Percentiles rank a stretch among this genome's conserved stretches.
These are phyloP conservation scores for Apodemia duryi DNA, from an alignment of 2,888 invertebrate genomes.

Conservation along the genomic window DNA sequence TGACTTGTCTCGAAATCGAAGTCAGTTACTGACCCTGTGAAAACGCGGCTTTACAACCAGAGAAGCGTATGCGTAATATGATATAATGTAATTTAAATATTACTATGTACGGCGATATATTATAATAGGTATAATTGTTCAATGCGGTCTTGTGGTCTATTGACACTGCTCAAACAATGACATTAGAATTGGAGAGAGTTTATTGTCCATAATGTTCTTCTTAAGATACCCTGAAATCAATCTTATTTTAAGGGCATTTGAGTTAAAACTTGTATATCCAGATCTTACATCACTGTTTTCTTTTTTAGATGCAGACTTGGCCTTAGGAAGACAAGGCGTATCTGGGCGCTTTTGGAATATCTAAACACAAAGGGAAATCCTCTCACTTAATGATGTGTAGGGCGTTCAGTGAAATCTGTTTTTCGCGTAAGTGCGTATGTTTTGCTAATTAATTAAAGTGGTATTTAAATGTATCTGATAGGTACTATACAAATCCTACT, in stretches of 20 bases:
- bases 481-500: too few relatives aligned
- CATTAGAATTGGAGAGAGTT: conserved; percentile 57
- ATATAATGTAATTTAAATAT: too few relatives aligned
- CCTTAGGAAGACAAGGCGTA: conserved; percentile 29
- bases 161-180: conserved; percentile 46
- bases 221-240: conserved; percentile 27
- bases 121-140: conserved; percentile 8
- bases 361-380: conserved; percentile 31
- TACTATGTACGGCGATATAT: too few relatives aligned
- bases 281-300: conserved; percentile 15
- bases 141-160: conserved; percentile 27
- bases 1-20: too few relatives aligned
- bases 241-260: conserved; percentile 29
- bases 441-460: conserved; percentile 17
- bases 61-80: too few relatives aligned
- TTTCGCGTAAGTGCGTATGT: conserved; percentile 19
- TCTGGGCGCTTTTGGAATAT: conserved; percentile 47
- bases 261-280: conserved; percentile 30
- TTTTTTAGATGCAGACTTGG: conserved; percentile 42
- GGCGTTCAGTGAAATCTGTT: conserved; percentile 41
- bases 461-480: background rate
- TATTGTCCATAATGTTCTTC: conserved; percentile 45
- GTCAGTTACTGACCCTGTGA: too few relatives aligned
- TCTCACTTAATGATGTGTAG: conserved; percentile 9
- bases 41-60: too few relatives aligned